Evolutionary conservation across 2,113 vertebrate genomes (phyloP).

Genomic region (Brachypodius melanocephalos): DNA sequence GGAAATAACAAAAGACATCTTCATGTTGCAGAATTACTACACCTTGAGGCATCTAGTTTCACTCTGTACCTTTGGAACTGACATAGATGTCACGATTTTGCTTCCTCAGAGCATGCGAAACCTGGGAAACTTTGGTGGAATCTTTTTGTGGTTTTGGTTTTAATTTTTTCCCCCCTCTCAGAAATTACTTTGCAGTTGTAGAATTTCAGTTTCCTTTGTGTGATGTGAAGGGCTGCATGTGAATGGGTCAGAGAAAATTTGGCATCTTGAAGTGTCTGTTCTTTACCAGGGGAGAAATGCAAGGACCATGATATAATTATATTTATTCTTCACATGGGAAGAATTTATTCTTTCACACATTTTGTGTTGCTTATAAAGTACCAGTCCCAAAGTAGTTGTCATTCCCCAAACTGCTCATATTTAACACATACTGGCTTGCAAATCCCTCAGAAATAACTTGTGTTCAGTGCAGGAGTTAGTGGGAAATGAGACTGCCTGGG

Average conservation of each 20-base stretch:
- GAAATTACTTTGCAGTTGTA: background rate
- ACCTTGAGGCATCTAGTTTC: background rate
- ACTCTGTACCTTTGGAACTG: background rate
- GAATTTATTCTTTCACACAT: background rate
- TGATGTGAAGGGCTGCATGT: background rate
- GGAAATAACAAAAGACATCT: background rate
- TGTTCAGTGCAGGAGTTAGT: background rate
- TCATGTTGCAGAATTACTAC: background rate
- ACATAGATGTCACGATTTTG: background rate
- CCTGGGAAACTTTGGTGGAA: background rate
- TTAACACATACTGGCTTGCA: background rate
- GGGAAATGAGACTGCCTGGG: background rate
- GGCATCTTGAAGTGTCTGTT: background rate
- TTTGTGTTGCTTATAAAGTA: background rate
- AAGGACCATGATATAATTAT: background rate
- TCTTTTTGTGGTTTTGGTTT: background rate
- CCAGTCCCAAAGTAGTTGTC: background rate
- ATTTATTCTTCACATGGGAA: background rate
- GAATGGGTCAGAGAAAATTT: background rate
- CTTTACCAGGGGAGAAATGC: background rate
- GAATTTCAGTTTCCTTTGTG: background rate
- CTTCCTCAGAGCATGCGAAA: background rate
- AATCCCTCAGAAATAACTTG: background rate
- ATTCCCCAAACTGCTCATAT: background rate
- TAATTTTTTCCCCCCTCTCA: fast-evolving